Evolutionary conservation across 1,140 invertebrate genomes (phyloP), one percentile per base, ranked within the genome.

Genomic region (Wiebesia pumilae): DNA sequence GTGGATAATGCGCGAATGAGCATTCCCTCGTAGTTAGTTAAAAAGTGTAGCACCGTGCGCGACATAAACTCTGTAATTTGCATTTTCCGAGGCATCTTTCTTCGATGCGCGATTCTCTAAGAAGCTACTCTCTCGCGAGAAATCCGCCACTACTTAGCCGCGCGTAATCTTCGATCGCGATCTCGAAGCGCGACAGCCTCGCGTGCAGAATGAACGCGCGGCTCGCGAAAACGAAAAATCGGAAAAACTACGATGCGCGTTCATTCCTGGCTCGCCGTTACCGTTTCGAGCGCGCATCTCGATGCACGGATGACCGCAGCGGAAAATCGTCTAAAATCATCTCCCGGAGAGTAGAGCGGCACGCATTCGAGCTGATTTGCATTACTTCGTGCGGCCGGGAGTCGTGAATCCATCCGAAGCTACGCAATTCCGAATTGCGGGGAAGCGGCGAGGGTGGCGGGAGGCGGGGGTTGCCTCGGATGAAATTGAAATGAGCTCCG

Each of bases 301-400:
- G 24, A 21, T 62, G 24, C 24, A 62, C 24, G 58, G 24, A 62
- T 62, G 58, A 24, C 58, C 27, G 73, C 80, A 78, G 71, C 71
- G 80, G 80, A 86, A 86, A 86, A 86, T 86, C 30, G 69, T n/a
- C 40, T 24, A n/a, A n/a, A n/a, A n/a, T n/a, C n/a, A n/a, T n/a
- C n/a, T 33, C 10, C 40, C 62, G 24, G 14, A 47, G 43, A 47
- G 43, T 47, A 47, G 21, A 27, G 58, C 58, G 58, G 58, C 58
- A 62, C 58, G 58, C 58, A 62, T 24, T 62, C 24, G 58, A 27
- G 58, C 7, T 54, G 51, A 2, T 54, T 54, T 54, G 51, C 51
- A 54, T 54, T 54, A 54, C 51, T 54, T 16, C 4, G 65, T 30
- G 65, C 9, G 3, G 65, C 9, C n/a, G 65, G 24, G 30, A 33